Base-by-base conservation (phyloP, 2,888 invertebrate genomes). In the Spisula subtruncata region DNA sequence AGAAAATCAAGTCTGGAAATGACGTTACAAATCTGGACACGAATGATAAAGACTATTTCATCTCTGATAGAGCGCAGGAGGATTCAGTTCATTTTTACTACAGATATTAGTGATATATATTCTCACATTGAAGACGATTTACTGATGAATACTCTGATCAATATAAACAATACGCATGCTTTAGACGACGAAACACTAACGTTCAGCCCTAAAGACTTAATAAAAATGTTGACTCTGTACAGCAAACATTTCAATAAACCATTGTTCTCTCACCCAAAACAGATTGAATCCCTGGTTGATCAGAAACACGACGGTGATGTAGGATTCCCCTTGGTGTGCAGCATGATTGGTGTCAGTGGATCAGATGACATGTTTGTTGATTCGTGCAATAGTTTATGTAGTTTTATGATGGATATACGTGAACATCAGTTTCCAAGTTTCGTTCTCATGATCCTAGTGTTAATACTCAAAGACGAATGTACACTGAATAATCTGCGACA, bases 61-160 rank as follows among this genome's bases (percentile, higher is more conserved):
- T 20, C 79, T 6, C 48, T 83, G 8, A 51, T 89, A 41, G 71
- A 84, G 66, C 60, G 84, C 29, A 84, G 66, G 25, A n/a, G 84
- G 16, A 46, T 84, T 20, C n/a, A 25, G n/a, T 84, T 84, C 48
- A 71, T 84, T 2, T 66, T 84, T 25, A 71, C 84, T 14, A 66
- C 84, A 10, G 71, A 84, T 6, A 35, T n/a, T 5, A 16, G 8
- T 29, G 35, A 60, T n/a, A 25, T 60, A 25, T n/a, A 25, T 60
- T n/a, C 60, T n/a, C 18, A 60, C 18, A 5, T 0, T 25, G 60
- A 60, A 10, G 41, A 35, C 6, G 83, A 60, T 35, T 35, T 29
- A 20, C 14, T 83, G 5, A 32, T n/a, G 16, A 25, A 60, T 35
- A 79, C 79, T 12, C 32, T 83, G 25, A 29, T 83, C 1, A 32